phyloP scores from a whole-genome alignment of 1,140 invertebrate genomes.

The Phthorimaea operculella region DNA sequence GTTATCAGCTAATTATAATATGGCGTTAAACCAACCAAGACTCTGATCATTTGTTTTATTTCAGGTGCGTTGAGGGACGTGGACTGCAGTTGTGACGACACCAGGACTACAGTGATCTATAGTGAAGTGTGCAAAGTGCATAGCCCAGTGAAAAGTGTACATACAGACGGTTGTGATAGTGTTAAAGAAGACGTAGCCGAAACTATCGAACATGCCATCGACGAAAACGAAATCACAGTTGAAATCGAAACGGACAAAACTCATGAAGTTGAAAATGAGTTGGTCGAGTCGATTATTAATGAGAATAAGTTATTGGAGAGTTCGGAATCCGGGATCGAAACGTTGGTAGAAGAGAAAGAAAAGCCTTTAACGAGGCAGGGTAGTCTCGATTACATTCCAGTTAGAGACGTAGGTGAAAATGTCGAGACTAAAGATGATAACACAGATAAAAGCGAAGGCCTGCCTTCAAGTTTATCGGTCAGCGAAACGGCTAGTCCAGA shows the following conservation, averaged over 20 bases:
- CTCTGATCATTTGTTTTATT: too few species aligned
- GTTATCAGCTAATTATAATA: too few species aligned
- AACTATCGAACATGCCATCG: slow-evolving; percentile 61
- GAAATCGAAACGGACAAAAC: slow-evolving; percentile 37
- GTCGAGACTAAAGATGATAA: slow-evolving; percentile 50
- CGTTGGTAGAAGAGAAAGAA: slow-evolving; percentile 62
- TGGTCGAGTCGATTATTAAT: slow-evolving; percentile 70
- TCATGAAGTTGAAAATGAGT: slow-evolving; percentile 33
- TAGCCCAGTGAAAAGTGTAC: slow-evolving; percentile 47
- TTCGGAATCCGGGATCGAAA: slow-evolving; percentile 50
- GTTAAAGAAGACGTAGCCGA: slow-evolving; percentile 35
- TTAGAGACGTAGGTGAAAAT: slow-evolving; percentile 60
- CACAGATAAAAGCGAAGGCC: slow-evolving; percentile 59
- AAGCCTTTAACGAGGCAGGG: slow-evolving; percentile 66
- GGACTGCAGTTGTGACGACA: slow-evolving; percentile 51
- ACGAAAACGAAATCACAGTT: slow-evolving; percentile 34
- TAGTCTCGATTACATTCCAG: slow-evolving; percentile 65
- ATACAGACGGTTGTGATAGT: slow-evolving; percentile 58
- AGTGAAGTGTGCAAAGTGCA: slow-evolving; percentile 66
- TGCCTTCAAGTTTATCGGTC: slow-evolving; percentile 61
- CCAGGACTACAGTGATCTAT: slow-evolving; percentile 60
- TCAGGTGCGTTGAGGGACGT: slow-evolving; percentile 34
- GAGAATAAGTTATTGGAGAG: slow-evolving; percentile 62
- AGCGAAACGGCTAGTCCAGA: slow-evolving; percentile 65
- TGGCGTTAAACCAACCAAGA: too few species aligned